These are phyloP conservation scores for Neosilurus hyrtlii DNA, from an alignment of 2,797 vertebrate species.

Conservation along the genomic window DNA sequence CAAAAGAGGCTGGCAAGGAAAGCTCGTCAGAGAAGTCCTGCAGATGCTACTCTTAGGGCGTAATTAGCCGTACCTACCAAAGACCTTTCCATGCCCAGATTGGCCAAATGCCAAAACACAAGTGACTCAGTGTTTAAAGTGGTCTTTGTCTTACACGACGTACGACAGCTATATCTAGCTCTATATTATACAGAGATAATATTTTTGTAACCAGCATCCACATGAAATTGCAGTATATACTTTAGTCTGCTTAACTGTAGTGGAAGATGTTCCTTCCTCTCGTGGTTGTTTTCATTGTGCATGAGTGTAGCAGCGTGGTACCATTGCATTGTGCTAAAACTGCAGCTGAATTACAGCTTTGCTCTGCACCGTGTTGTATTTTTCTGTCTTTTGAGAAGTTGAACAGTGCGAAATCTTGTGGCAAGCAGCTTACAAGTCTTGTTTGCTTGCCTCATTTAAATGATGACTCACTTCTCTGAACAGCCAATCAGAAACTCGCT, in stretches of 20 bases:
- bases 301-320: neutral
- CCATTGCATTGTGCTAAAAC: neutral
- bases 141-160: no score
- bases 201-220: neutral
- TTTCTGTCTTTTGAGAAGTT: neutral
- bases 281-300: neutral
- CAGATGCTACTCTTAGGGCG: no score
- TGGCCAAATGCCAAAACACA: no score
- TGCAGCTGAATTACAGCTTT: neutral
- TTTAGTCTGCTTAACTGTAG: neutral
- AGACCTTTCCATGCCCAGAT: no score
- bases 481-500: neutral
- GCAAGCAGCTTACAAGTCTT: neutral
- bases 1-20: no score
- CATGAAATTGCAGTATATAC: neutral
- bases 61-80: no score
- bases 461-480: neutral
- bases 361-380: neutral
- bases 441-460: neutral
- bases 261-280: neutral
- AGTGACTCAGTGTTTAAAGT: no score
- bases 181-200: no score
- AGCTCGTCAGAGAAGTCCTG: no score
- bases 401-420: neutral
- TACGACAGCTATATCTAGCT: no score